Percentiles rank a stretch among this genome's conserved stretches.
Evolutionary conservation across 2,113 vertebrate genomes (phyloP).

Genomic region (Opisthocomus hoazin): DNA sequence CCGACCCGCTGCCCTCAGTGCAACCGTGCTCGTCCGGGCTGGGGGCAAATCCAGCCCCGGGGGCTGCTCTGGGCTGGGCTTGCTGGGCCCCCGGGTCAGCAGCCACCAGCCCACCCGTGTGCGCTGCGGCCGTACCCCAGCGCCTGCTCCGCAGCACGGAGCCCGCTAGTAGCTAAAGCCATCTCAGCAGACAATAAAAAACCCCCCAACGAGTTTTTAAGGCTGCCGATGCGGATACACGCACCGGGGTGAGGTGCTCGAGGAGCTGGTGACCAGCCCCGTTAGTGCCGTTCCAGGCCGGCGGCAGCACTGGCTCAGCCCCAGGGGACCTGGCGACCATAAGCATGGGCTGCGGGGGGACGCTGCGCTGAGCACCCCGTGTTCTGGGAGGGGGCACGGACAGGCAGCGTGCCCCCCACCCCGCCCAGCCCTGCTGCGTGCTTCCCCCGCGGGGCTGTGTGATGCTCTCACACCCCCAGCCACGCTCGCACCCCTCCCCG

Average conservation of each 20-base stretch:
- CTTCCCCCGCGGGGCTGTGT: fast-evolving
- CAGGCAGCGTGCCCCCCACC: fast-evolving
- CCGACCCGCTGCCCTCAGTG: fast-evolving
- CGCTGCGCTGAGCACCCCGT: not conserved
- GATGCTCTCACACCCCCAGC: not conserved
- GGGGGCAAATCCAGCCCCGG: fast-evolving
- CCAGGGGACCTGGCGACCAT: fast-evolving
- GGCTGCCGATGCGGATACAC: not conserved
- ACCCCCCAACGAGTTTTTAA: fast-evolving
- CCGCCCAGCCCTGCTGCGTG: fast-evolving
- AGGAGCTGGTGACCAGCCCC: fast-evolving
- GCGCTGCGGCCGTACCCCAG: not conserved
- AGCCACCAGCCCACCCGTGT: not conserved
- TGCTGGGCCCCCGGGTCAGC: not conserved
- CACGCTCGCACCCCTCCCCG: fast-evolving
- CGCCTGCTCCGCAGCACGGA: not conserved
- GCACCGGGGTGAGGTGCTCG: fast-evolving
- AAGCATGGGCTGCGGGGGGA: not conserved
- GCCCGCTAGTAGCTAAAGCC: not conserved
- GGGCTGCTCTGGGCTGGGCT: not conserved
- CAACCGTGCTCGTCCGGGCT: fast-evolving
- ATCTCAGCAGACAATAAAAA: not conserved
- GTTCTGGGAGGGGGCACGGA: not conserved
- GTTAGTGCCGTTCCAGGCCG: fast-evolving
- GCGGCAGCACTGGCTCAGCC: not conserved